Evolutionary conservation across 1,140 invertebrate species (phyloP).

Genomic region (Reticulitermes speratus): DNA sequence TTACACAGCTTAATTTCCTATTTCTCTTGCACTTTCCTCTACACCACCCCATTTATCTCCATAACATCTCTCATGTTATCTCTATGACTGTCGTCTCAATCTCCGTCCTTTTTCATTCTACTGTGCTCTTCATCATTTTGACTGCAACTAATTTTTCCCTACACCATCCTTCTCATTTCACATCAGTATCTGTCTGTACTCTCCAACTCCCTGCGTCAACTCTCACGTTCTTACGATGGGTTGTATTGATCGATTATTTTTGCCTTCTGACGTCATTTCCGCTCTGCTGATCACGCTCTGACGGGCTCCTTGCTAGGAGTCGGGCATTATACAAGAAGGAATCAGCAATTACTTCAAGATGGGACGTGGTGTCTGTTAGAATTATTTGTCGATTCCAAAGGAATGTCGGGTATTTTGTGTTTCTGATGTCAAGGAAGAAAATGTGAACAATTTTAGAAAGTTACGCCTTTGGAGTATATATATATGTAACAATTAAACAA

Average conservation of each 20-base stretch:
- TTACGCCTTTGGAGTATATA: too few species aligned
- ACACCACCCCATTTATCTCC: not conserved
- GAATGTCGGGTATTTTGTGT: too few species aligned
- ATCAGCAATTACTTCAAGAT: not conserved
- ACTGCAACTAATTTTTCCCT: not conserved
- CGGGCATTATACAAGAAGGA: not conserved
- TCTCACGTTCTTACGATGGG: not conserved
- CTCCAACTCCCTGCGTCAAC: not conserved
- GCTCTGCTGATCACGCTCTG: not conserved
- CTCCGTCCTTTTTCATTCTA: not conserved
- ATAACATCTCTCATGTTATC: not conserved
- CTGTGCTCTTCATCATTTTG: not conserved
- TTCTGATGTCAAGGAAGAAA: too few species aligned
- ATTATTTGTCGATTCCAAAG: too few species aligned
- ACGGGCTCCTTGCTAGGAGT: not conserved
- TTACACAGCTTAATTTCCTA: not conserved
- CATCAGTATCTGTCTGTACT: not conserved
- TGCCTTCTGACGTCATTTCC: not conserved
- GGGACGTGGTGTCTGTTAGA: not conserved
- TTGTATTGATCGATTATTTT: not conserved
- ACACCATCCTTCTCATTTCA: not conserved
- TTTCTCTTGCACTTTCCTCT: not conserved
- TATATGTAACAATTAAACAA: too few species aligned
- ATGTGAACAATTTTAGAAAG: too few species aligned
- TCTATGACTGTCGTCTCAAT: not conserved